These are phyloP conservation scores for Ellobium chinense DNA, from an alignment of 2,888 invertebrate genomes.

Conservation along the genomic window DNA sequence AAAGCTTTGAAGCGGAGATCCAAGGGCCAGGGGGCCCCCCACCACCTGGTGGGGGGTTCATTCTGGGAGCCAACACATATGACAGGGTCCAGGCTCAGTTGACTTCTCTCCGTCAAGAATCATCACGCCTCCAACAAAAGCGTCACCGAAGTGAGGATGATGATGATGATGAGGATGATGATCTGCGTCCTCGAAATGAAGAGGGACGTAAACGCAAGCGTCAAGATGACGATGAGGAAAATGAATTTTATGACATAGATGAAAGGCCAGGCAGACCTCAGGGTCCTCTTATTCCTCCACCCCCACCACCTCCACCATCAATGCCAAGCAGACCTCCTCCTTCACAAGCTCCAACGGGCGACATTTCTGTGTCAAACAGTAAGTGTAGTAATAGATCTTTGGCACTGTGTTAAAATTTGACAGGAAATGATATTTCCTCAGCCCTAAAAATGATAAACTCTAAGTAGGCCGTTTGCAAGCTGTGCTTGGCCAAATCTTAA, in stretches of 20 bases:
- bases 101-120: conserved; percentile 51
- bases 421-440: no score
- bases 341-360: background rate
- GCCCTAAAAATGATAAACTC: no score
- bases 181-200: background rate
- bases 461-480: no score
- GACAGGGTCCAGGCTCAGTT: conserved; percentile 68
- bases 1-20: conserved; percentile 77
- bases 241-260: conserved; percentile 39
- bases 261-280: conserved; percentile 45
- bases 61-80: conserved; percentile 74
- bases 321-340: conserved; percentile 20
- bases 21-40: conserved; percentile 53
- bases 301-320: conserved; percentile 50
- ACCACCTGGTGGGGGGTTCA: conserved; percentile 57
- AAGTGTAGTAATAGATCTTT: background rate
- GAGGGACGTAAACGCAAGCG: background rate
- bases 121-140: conserved; percentile 32
- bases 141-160: background rate
- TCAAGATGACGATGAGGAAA: background rate
- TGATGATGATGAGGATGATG: conserved; percentile 19
- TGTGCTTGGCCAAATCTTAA: no score
- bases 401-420: no score
- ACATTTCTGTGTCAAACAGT: background rate
- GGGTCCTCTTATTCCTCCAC: conserved; percentile 37